phyloP scores from a whole-genome alignment of 2,888 invertebrate genomes.

The Chymomyza amoena region DNA sequence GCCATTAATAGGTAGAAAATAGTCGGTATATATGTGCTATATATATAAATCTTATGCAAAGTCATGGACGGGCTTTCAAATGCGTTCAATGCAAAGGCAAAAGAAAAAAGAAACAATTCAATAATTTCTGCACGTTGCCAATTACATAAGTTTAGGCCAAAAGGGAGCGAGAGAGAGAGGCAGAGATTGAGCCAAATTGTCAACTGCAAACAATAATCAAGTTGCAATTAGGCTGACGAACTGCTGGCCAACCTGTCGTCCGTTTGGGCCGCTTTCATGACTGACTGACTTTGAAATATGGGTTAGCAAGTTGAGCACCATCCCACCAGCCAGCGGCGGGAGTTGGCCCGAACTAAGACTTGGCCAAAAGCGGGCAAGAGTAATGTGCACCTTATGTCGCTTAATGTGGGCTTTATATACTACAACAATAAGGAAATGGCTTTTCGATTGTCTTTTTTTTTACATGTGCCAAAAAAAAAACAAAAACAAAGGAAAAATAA shows the following conservation, averaged over 20 bases:
- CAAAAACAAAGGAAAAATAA: slow-evolving; percentile 20
- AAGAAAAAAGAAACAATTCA: slow-evolving; percentile 27
- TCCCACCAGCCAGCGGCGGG: not conserved
- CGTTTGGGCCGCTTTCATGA: slow-evolving; percentile 26
- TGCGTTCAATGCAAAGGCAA: slow-evolving; percentile 34
- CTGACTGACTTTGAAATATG: slow-evolving; percentile 72
- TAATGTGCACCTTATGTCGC: not conserved
- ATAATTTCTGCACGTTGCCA: slow-evolving; percentile 69
- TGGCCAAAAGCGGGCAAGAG: not conserved
- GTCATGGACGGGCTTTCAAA: slow-evolving; percentile 62
- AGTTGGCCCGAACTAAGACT: not conserved
- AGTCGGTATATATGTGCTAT: not conserved
- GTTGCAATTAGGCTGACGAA: slow-evolving; percentile 60
- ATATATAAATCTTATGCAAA: slow-evolving; percentile 66
- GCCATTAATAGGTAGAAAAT: not conserved
- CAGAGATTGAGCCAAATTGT: slow-evolving; percentile 55
- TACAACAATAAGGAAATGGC: slow-evolving; percentile 59
- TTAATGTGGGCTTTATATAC: slow-evolving; percentile 20
- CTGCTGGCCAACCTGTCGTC: slow-evolving; percentile 35
- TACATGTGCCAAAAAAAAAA: not conserved
- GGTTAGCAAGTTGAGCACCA: slow-evolving; percentile 49
- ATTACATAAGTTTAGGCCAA: slow-evolving; percentile 52
- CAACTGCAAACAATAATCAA: slow-evolving; percentile 57
- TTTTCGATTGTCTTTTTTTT: slow-evolving; percentile 30
- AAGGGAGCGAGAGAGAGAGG: slow-evolving; percentile 6